Percentiles rank a stretch among this genome's conserved stretches.
These are phyloP conservation scores for Pan paniscus DNA, from an alignment of 2,113 vertebrate species.

Conservation along the genomic window DNA sequence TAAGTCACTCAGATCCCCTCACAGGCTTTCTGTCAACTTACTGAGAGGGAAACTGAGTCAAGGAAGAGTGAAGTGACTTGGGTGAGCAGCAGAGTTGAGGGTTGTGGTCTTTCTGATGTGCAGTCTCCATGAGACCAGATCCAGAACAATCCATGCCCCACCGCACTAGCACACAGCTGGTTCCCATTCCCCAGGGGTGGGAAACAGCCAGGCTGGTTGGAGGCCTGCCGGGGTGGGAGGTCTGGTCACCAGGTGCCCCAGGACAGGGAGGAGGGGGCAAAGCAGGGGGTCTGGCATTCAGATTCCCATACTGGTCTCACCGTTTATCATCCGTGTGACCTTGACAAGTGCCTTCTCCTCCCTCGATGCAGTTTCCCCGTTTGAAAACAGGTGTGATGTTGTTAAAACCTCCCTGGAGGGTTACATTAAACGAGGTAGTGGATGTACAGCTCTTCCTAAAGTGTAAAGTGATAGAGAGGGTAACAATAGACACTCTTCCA, in stretches of 20 bases:
- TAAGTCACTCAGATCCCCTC: neutral
- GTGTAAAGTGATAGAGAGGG: fast-evolving
- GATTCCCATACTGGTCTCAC: neutral
- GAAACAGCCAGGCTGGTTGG: neutral
- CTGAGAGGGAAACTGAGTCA: slow-evolving; percentile 8
- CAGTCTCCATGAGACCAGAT: neutral
- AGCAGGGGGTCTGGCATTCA: neutral
- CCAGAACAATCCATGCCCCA: fast-evolving
- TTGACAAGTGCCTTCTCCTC: neutral
- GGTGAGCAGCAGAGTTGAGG: neutral
- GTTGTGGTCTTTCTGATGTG: neutral
- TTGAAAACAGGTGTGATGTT: fast-evolving
- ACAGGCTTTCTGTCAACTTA: neutral
- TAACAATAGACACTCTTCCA: neutral
- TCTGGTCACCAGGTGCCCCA: slow-evolving; percentile 4
- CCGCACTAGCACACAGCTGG: neutral
- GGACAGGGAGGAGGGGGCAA: neutral
- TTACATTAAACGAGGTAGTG: neutral
- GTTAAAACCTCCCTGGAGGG: neutral
- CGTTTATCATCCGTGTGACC: neutral
- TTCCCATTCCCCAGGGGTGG: neutral
- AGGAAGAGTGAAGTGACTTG: neutral
- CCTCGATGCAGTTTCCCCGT: neutral
- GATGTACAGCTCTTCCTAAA: neutral
- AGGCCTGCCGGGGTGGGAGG: neutral